Evolutionary conservation across 2,797 vertebrate genomes (phyloP), one percentile per base, ranked within the genome.

Genomic region (Enteromius trimaculatus): DNA sequence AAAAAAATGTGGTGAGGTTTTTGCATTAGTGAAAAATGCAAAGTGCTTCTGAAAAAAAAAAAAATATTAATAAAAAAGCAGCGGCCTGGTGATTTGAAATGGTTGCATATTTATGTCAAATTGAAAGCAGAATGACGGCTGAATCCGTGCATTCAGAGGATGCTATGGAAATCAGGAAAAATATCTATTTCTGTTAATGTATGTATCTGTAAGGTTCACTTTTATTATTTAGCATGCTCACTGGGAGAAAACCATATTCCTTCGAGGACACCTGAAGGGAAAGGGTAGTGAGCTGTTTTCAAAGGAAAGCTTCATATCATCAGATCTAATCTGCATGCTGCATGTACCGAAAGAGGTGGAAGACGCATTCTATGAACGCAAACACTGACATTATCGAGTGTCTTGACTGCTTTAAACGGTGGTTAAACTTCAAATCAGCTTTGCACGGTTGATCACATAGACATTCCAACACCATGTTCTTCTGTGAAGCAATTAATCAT

Each of bases 181-280:
- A 42, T 42, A 42, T 42, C 11, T 3, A 13, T 47, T 95, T 96
- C 95, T 37, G 3, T 55, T 65, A 49, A n/a, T 51, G 8, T 39
- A 7, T 19, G 42, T n/a, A 34, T 78, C 31, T 65, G 19, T 31
- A 65, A 8, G 1, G 21, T 69, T 69, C 11, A 14, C 21, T 34
- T 55, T 11, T 6, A 34, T 14, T 34, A 44, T 9, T 13, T 23
- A 62, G 31, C 31, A 0, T 14, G 47, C 10, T 69, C 16, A 70
- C 34, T 42, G 3, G 17, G 5, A 6, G 0, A 29, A 69, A 69
- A 70, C 34, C 17, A 44, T 11, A 10, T 6, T 55, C 39, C 14
- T 80, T 5, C n/a, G 21, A 70, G 19, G 26, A 34, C 26, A 58
- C 6, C 10, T 31, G 10, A 66, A 78, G 21, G 3, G 2, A 66